Conservation (phyloP, 2,113 vertebrate species). For the Pantherophis guttatus region DNA sequence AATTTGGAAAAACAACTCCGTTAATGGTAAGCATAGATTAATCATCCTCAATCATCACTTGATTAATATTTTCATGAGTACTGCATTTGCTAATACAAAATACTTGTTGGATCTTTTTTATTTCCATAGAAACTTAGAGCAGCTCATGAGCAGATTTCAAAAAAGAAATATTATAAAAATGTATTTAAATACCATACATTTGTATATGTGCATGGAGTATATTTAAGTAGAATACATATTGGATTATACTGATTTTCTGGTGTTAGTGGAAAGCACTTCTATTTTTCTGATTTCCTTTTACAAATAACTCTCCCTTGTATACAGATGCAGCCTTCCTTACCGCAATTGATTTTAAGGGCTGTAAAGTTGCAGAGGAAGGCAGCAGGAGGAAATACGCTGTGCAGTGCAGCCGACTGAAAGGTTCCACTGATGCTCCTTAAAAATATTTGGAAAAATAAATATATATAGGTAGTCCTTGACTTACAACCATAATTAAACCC, state of each 20-base stretch:
- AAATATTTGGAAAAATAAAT: not conserved
- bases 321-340: not conserved
- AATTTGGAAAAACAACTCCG: not conserved
- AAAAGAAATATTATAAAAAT: not conserved
- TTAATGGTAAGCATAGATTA: conserved; percentile 35
- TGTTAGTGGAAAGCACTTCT: not conserved
- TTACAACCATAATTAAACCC: too few species aligned
- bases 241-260: too few species aligned
- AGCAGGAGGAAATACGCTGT: not conserved
- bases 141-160: not conserved
- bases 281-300: not conserved
- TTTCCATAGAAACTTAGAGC: not conserved
- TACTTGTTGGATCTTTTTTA: not conserved
- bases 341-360: not conserved
- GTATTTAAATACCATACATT: not conserved
- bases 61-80: not conserved
- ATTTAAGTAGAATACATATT: not conserved
- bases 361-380: not conserved
- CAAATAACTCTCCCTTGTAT: not conserved
- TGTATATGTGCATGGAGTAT: not conserved
- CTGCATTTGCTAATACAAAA: not conserved
- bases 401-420: too few species aligned
- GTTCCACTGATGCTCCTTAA: not conserved
- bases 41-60: not conserved
- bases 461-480: not conserved